These are phyloP conservation scores for Sinotaia quadrata DNA, from an alignment of 2,888 invertebrate genomes.

Conservation along the genomic window DNA sequence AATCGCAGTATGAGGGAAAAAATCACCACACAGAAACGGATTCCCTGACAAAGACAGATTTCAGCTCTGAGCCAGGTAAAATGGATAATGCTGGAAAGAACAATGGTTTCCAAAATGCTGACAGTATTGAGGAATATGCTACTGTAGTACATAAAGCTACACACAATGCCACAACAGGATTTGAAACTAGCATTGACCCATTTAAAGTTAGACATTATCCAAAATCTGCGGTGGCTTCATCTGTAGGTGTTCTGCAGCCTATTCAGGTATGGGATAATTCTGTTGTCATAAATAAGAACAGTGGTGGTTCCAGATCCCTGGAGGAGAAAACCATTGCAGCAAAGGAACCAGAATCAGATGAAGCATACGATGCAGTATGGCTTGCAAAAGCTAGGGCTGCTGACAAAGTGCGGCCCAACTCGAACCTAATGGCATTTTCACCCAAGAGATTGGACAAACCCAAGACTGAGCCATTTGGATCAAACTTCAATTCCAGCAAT, in stretches of 20 bases:
- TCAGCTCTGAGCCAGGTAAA: too few species aligned
- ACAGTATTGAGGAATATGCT: conserved; percentile 1
- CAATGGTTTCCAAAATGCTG: conserved; percentile 6
- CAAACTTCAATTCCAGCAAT: neutral
- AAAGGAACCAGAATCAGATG: too few species aligned
- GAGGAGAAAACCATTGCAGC: neutral
- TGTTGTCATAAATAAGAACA: neutral
- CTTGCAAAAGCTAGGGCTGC: too few species aligned
- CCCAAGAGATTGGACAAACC: conserved; percentile 5
- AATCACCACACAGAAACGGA: too few species aligned
- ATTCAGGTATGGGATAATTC: conserved; percentile 15
- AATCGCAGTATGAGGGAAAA: too few species aligned
- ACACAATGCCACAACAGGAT: neutral
- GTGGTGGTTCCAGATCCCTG: neutral
- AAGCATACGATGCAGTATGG: conserved; percentile 18
- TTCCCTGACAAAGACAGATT: too few species aligned
- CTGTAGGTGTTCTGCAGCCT: conserved; percentile 16
- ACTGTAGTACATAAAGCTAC: too few species aligned
- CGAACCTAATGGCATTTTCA: conserved; percentile 15
- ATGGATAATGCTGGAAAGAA: neutral
- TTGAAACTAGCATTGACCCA: conserved; percentile 20
- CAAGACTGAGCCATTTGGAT: neutral
- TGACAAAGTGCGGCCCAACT: conserved; percentile 14
- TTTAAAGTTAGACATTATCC: too few species aligned
- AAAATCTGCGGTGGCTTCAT: too few species aligned